Evolutionary conservation across 2,797 vertebrate genomes (phyloP).

Genomic region (Miichthys miiuy): DNA sequence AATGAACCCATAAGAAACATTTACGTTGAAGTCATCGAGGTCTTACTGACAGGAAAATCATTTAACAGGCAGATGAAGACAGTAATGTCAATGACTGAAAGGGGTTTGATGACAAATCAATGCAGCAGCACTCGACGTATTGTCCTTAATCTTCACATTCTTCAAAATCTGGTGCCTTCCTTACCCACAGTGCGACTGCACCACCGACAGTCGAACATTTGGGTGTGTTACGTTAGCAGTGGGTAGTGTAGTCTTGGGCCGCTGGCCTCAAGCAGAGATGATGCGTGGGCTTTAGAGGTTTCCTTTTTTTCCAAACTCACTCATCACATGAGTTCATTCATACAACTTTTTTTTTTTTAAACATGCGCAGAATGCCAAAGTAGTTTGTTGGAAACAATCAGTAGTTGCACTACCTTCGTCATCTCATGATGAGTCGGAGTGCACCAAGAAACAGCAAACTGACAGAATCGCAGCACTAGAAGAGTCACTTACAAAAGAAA

Average conservation of each 20-base stretch:
- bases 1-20: neutral
- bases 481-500: slow-evolving; percentile 7
- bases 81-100: neutral
- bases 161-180: neutral
- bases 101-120: neutral
- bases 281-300: too few species aligned
- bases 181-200: neutral
- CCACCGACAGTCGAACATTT: neutral
- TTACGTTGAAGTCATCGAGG: neutral
- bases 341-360: neutral
- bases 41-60: neutral
- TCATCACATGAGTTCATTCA: neutral
- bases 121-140: neutral
- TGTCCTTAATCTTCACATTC: neutral
- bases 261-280: neutral
- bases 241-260: too few species aligned
- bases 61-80: neutral
- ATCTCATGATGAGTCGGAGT: neutral
- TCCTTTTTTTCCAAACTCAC: too few species aligned
- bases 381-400: neutral
- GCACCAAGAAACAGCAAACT: neutral
- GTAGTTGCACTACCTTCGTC: neutral
- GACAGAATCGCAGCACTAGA: slow-evolving; percentile 11
- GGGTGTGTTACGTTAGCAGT: too few species aligned
- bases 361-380: neutral